Conservation (phyloP, 64 coral and sea anemone species). For the Orbicella faveolata region DNA sequence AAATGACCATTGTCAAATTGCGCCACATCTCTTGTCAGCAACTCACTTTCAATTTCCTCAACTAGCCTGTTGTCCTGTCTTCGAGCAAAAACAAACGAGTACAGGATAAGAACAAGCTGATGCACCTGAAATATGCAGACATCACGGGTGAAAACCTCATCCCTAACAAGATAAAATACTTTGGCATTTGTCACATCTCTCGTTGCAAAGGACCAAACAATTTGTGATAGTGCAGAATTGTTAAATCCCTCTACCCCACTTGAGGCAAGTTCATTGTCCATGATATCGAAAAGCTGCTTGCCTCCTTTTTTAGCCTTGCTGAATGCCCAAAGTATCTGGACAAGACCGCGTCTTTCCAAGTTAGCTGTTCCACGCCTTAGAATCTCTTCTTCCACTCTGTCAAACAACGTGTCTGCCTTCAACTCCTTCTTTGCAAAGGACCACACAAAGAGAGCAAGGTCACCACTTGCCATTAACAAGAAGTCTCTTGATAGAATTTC, state of each 20-base stretch:
- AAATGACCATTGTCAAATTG: neutral
- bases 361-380: too few relatives aligned
- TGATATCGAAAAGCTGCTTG: neutral
- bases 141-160: neutral
- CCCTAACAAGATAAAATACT: constrained; percentile 13
- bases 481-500: too few relatives aligned
- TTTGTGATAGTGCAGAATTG: neutral
- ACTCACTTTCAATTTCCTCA: neutral
- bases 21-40: neutral
- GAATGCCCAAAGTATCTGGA: constrained; percentile 16
- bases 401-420: too few relatives aligned
- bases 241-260: neutral
- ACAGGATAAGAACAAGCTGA: neutral
- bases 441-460: too few relatives aligned
- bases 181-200: neutral
- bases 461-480: too few relatives aligned
- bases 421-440: too few relatives aligned
- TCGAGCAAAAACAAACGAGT: constrained; percentile 7
- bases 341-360: neutral
- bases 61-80: neutral
- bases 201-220: constrained; percentile 10
- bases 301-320: neutral
- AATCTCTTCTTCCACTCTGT: too few relatives aligned
- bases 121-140: neutral
- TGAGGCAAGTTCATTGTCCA: neutral